Evolutionary conservation across 1,140 invertebrate genomes (phyloP).

Genomic region (Neodiprion lecontei): DNA sequence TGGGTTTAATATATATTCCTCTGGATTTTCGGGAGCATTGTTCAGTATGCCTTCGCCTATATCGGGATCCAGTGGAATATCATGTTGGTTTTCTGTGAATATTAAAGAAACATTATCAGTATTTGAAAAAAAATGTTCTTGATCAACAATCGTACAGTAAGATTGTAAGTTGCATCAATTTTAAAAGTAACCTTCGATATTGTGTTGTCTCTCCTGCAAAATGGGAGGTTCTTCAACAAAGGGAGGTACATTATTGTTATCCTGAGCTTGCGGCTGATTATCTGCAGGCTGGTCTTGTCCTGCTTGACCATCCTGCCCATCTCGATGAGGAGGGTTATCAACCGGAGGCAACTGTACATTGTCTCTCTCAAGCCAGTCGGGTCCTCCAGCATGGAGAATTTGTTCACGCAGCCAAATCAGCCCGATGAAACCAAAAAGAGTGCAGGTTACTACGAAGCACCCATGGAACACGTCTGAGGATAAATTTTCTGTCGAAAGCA

Average conservation of each 20-base stretch:
- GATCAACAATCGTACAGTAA: conserved; percentile 17
- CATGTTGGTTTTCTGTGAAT: conserved; percentile 19
- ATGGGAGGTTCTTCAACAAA: conserved; percentile 48
- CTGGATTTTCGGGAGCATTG: conserved; percentile 35
- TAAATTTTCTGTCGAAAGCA: conserved; percentile 92
- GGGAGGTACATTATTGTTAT: conserved; percentile 60
- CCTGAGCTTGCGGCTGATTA: conserved; percentile 43
- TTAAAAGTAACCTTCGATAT: conserved; percentile 35
- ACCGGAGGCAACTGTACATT: conserved; percentile 58
- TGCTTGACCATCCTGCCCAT: conserved; percentile 34
- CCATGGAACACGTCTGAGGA: conserved; percentile 94
- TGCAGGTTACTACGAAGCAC: conserved; percentile 96
- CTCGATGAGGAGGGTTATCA: conserved; percentile 45
- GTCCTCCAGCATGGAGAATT: conserved; percentile 95
- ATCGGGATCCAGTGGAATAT: conserved; percentile 29
- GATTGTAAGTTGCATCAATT: conserved; percentile 4
- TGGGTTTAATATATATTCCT: conserved; percentile 32
- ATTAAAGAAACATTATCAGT: no score
- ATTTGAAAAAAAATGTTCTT: no score
- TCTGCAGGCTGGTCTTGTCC: conserved; percentile 37
- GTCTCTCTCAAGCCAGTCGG: conserved; percentile 89
- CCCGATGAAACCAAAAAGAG: conserved; percentile 95
- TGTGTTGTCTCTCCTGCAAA: conserved; percentile 33
- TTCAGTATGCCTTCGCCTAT: conserved; percentile 39
- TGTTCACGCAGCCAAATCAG: conserved; percentile 97